Conservation (phyloP, 2,888 invertebrate genomes). For the Sicus ferrugineus region DNA sequence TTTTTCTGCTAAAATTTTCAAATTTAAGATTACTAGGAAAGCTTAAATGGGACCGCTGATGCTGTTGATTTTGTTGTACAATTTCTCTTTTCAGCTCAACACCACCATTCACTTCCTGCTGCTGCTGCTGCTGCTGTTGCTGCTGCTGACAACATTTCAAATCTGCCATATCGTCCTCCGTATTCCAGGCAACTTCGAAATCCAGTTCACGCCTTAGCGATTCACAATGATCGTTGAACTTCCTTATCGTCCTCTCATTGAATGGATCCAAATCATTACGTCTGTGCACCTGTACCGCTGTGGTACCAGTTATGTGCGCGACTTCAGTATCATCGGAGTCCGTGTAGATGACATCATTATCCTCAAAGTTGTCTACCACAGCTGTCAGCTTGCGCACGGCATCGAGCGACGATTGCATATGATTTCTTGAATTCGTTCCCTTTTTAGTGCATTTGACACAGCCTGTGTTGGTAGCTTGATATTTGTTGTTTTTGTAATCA, state of each 20-base stretch:
- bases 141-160: constrained; percentile 34
- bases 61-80: constrained; percentile 4
- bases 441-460: constrained; percentile 41
- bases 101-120: neutral
- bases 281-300: constrained; percentile 60
- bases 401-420: constrained; percentile 68
- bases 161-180: constrained; percentile 59
- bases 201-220: constrained; percentile 57
- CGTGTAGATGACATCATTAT: constrained; percentile 66
- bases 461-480: constrained; percentile 31
- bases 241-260: constrained; percentile 58
- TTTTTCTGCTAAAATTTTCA: constrained; percentile 18
- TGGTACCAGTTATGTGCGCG: constrained; percentile 64
- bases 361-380: constrained; percentile 66
- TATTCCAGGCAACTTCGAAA: constrained; percentile 59
- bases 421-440: constrained; percentile 7
- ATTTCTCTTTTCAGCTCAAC: constrained; percentile 15
- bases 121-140: too few species aligned
- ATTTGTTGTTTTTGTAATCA: too few species aligned
- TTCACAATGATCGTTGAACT: constrained; percentile 58
- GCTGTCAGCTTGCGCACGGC: constrained; percentile 76
- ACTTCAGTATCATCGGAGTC: constrained; percentile 76
- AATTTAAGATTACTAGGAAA: constrained; percentile 25
- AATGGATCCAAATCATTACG: constrained; percentile 60
- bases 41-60: constrained; percentile 27